Evolutionary conservation across 1,140 invertebrate species (phyloP).

Genomic region (Lysiphlebus fabarum): DNA sequence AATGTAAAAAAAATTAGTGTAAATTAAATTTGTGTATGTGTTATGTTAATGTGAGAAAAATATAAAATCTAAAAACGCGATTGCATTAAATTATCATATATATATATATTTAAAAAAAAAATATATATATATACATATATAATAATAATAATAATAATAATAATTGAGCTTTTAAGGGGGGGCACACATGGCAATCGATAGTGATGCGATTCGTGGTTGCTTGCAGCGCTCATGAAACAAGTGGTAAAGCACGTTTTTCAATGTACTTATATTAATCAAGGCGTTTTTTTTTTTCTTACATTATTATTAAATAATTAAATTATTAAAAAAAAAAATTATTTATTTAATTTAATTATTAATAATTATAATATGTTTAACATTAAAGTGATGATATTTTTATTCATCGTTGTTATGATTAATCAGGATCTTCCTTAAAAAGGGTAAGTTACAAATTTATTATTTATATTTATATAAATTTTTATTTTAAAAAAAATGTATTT

Average conservation of each 20-base stretch:
- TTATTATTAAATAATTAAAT: constrained; percentile 27
- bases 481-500: not conserved
- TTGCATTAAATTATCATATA: no score
- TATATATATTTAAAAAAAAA: not conserved
- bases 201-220: constrained; percentile 34
- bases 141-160: constrained; percentile 3
- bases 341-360: constrained; percentile 27
- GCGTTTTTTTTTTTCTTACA: constrained; percentile 23
- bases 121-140: not conserved
- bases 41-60: no score
- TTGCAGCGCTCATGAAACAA: constrained; percentile 42
- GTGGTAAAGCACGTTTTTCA: constrained; percentile 38
- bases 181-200: constrained; percentile 40
- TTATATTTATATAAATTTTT: no score
- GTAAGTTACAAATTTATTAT: no score
- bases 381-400: no score
- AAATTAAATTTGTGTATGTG: no score
- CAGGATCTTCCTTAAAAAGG: constrained; percentile 38
- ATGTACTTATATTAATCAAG: constrained; percentile 24
- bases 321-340: no score
- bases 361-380: constrained; percentile 31
- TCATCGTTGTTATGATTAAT: constrained; percentile 13
- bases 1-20: no score
- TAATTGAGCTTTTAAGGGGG: constrained; percentile 20
- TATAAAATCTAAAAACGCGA: not conserved